These are phyloP conservation scores for Varanus salvator DNA, from an alignment of 2,113 vertebrate species.

Conservation along the genomic window DNA sequence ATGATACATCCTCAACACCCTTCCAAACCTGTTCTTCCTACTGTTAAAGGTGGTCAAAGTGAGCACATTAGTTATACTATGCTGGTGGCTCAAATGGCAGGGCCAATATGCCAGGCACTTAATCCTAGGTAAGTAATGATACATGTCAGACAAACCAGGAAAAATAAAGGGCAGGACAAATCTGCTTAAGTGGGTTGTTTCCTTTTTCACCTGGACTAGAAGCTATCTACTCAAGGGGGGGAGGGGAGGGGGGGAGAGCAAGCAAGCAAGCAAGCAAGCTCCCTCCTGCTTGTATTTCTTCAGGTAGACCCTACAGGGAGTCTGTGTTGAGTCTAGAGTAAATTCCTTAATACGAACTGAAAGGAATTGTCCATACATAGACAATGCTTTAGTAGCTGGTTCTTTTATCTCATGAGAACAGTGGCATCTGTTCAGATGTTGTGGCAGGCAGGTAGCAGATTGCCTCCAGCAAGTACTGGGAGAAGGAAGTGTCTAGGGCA, in stretches of 20 bases:
- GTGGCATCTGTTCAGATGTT: not conserved
- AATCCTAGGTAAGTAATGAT: not conserved
- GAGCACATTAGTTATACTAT: rapidly evolving
- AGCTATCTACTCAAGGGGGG: not conserved
- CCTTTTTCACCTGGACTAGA: not conserved
- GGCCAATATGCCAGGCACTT: rapidly evolving
- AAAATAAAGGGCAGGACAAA: not conserved
- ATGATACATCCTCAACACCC: rapidly evolving
- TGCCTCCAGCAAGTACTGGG: not conserved
- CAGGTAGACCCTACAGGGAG: not conserved
- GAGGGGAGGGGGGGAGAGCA: no score
- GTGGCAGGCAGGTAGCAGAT: not conserved
- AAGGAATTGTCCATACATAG: no score
- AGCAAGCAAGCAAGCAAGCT: not conserved
- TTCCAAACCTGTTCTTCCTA: rapidly evolving
- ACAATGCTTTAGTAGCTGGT: not conserved
- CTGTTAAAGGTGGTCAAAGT: rapidly evolving
- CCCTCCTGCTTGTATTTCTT: not conserved
- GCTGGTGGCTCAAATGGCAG: not conserved
- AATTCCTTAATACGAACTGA: no score
- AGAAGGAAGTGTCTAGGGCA: not conserved
- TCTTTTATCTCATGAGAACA: not conserved
- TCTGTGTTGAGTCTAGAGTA: no score
- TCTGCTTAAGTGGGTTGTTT: not conserved
- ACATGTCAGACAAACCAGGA: not conserved